Percentiles rank a stretch among this genome's conserved stretches.
phyloP scores from a whole-genome alignment of 2,888 invertebrate species.

The Perithous albicinctus region DNA sequence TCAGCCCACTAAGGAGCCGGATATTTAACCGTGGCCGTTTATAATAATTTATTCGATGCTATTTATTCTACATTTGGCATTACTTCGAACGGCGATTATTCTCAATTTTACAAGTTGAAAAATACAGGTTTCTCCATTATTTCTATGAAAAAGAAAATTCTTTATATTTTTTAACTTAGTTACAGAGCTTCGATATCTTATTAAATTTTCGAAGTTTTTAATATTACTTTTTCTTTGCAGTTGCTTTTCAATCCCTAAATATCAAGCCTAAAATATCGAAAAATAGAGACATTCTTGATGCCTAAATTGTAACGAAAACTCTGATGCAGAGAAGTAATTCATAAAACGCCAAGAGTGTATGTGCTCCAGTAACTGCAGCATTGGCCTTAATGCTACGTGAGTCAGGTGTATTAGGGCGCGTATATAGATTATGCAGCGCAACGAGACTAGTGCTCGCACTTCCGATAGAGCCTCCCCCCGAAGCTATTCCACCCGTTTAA shows the following conservation, averaged over 20 bases:
- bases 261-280: not conserved
- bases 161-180: too few relatives aligned
- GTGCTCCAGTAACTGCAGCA: not conserved
- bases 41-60: too few relatives aligned
- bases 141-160: not conserved
- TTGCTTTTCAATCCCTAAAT: too few relatives aligned
- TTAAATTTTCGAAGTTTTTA: too few relatives aligned
- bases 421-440: not conserved
- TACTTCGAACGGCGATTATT: too few relatives aligned
- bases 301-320: not conserved
- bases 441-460: not conserved
- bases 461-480: slow-evolving; percentile 19
- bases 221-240: too few relatives aligned
- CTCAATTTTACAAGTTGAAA: too few relatives aligned
- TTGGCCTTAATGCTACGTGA: not conserved
- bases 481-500: slow-evolving; percentile 61
- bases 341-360: not conserved
- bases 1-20: too few relatives aligned
- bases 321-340: not conserved
- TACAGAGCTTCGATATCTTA: too few relatives aligned
- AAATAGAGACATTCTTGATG: not conserved
- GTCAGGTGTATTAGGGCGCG: not conserved
- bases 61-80: too few relatives aligned
- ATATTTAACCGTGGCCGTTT: too few relatives aligned
- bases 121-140: too few relatives aligned